Evolutionary conservation across 1,140 invertebrate species (phyloP).

Genomic region (Drosophila parabipectinata): DNA sequence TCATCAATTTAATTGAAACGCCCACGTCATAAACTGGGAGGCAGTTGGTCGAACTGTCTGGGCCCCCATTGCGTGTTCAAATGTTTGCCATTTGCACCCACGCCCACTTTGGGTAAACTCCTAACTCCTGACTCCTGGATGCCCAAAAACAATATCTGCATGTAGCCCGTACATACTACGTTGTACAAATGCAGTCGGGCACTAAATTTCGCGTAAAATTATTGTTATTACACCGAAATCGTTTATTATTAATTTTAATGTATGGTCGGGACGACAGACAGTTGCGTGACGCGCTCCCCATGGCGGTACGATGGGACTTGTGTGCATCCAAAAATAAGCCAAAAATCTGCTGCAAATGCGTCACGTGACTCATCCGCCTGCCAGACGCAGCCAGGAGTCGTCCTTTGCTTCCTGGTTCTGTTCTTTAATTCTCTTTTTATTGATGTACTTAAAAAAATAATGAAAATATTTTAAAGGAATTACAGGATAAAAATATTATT

Average conservation of each 20-base stretch:
- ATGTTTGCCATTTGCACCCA: constrained; percentile 80
- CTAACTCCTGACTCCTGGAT: constrained; percentile 41
- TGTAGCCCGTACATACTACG: constrained; percentile 8
- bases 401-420: constrained; percentile 55
- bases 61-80: constrained; percentile 73
- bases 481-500: background rate
- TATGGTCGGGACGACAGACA: constrained; percentile 37
- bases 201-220: constrained; percentile 79
- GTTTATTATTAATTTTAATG: constrained; percentile 83
- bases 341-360: constrained; percentile 65
- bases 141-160: constrained; percentile 27
- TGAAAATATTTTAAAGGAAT: background rate
- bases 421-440: constrained; percentile 42
- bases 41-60: constrained; percentile 47
- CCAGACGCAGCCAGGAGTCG: constrained; percentile 31
- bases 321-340: constrained; percentile 63
- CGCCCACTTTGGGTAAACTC: constrained; percentile 59
- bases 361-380: constrained; percentile 69
- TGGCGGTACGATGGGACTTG: constrained; percentile 23
- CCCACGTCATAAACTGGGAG: constrained; percentile 76
- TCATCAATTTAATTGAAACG: constrained; percentile 78
- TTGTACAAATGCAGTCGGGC: constrained; percentile 51
- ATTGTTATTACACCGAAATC: constrained; percentile 81
- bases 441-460: constrained; percentile 6
- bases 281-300: constrained; percentile 65